Conservation (phyloP, 92 coral and sea anemone species). For the Phenganax subtilis region DNA sequence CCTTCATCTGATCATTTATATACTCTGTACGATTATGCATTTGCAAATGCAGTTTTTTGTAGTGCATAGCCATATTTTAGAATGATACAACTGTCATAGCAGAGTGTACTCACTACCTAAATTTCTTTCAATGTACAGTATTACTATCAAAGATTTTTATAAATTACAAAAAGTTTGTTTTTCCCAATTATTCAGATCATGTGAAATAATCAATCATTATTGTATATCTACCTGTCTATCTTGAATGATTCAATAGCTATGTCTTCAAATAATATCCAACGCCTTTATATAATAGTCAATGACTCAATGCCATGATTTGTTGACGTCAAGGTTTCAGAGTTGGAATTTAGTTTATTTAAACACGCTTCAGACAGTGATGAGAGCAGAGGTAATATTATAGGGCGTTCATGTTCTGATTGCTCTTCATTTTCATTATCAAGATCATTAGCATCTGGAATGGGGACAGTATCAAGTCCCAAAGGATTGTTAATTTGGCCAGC, state of each 20-base stretch:
- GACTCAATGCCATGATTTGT: slow-evolving; percentile 6
- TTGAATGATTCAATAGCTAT: not conserved
- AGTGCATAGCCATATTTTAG: not conserved
- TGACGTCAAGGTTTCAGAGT: not conserved
- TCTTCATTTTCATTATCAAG: not conserved
- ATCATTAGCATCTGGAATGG: not conserved
- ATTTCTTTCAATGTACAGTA: too few relatives aligned
- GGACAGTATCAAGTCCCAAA: slow-evolving; percentile 30
- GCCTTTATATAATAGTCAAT: not conserved
- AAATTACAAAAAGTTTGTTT: not conserved
- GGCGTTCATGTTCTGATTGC: not conserved
- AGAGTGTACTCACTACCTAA: too few relatives aligned
- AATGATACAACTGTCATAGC: too few relatives aligned
- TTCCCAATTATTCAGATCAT: not conserved
- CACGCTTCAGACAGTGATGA: not conserved
- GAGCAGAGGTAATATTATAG: not conserved
- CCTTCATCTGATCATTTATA: slow-evolving; percentile 31
- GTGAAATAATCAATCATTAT: not conserved
- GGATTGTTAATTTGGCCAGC: slow-evolving; percentile 60
- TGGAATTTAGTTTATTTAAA: not conserved
- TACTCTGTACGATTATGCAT: slow-evolving; percentile 35
- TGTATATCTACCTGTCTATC: too few relatives aligned
- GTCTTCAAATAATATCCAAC: not conserved
- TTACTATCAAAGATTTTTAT: too few relatives aligned
- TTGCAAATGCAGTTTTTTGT: slow-evolving; percentile 43